phyloP scores from a whole-genome alignment of 2,797 vertebrate genomes.

The Epinephelus coioides region DNA sequence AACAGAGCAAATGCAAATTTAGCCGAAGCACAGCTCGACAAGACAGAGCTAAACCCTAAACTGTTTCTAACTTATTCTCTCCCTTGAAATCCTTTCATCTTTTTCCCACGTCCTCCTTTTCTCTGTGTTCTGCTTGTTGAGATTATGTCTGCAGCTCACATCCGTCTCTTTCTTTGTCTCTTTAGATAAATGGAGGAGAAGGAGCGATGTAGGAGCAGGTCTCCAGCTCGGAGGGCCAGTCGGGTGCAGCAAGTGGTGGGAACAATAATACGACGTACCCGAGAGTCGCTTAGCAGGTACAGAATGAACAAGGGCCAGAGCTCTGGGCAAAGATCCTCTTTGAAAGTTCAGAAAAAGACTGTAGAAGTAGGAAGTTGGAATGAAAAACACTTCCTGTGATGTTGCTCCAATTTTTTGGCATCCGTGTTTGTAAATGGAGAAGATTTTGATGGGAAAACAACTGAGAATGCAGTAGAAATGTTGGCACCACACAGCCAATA shows the following conservation, averaged over 20 bases:
- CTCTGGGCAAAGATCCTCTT: neutral
- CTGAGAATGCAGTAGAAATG: conserved; percentile 21
- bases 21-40: conserved; percentile 21
- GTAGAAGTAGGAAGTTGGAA: neutral
- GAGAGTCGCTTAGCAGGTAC: conserved; percentile 93
- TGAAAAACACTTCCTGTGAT: neutral
- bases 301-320: neutral
- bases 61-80: conserved; percentile 30
- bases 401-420: neutral
- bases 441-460: conserved; percentile 18
- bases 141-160: conserved; percentile 20
- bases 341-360: neutral
- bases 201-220: conserved; percentile 91
- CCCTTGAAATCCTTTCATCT: conserved; percentile 42
- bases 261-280: conserved; percentile 94
- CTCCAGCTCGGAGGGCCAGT: conserved; percentile 90
- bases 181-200: conserved; percentile 89
- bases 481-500: conserved; percentile 6
- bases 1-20: conserved; percentile 56
- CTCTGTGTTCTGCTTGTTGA: conserved; percentile 2
- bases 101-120: conserved; percentile 11
- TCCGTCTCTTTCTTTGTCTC: conserved; percentile 30
- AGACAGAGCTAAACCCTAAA: conserved; percentile 26
- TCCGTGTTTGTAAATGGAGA: neutral
- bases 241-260: conserved; percentile 98